Percentiles rank a stretch among this genome's conserved stretches.
Conservation (phyloP, 1,140 invertebrate genomes). For the Leptonema lineaticorne region DNA sequence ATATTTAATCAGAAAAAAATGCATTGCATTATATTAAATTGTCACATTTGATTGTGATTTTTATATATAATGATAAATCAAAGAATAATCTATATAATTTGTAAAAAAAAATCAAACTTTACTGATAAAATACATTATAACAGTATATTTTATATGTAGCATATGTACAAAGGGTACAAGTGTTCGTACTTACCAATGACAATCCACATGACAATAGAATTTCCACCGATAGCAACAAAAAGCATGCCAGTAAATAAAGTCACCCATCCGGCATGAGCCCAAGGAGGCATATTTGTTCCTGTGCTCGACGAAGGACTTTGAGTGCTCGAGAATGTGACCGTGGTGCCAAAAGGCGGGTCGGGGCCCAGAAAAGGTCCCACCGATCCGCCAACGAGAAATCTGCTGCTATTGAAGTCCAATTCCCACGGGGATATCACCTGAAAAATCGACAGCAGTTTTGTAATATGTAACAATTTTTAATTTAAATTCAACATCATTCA, state of each 20-base stretch:
- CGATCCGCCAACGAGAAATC: constrained; percentile 48
- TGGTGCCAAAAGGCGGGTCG: constrained; percentile 23
- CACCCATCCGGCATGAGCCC: constrained; percentile 71
- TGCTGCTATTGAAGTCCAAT: constrained; percentile 53
- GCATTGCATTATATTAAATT: no score
- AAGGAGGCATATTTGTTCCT: constrained; percentile 53
- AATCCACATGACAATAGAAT: constrained; percentile 87
- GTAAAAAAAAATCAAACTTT: no score
- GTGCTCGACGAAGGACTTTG: constrained; percentile 32
- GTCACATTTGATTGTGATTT: no score
- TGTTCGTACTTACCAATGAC: constrained; percentile 73
- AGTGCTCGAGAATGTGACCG: constrained; percentile 13
- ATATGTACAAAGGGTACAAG: no score
- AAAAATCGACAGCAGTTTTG: no score
- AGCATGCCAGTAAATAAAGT: constrained; percentile 73
- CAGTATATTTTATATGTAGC: no score
- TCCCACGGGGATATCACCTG: constrained; percentile 55
- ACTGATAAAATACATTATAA: no score
- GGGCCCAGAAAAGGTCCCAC: constrained; percentile 44
- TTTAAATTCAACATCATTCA: no score
- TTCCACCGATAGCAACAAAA: constrained; percentile 76
- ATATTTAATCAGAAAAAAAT: no score
- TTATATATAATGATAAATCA: no score
- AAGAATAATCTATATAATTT: no score
- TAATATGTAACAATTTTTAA: no score